Evolutionary conservation across 2,113 vertebrate species (phyloP).

Genomic region (Centropus bengalensis): DNA sequence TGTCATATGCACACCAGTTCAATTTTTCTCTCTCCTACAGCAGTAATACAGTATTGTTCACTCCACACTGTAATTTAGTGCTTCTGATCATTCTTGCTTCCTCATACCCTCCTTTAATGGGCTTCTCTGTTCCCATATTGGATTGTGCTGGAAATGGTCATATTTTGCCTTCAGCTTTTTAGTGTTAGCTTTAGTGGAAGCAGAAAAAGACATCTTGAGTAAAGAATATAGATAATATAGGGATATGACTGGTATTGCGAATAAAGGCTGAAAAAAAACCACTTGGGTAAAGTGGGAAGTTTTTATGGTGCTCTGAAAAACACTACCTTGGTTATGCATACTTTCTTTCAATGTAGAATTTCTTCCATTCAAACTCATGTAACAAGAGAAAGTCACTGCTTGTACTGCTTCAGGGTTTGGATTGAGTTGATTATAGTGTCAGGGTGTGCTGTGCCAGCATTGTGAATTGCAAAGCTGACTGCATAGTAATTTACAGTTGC

Average conservation of each 20-base stretch:
- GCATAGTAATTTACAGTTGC: background rate
- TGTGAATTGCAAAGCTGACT: background rate
- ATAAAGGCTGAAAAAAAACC: background rate
- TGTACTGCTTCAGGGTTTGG: background rate
- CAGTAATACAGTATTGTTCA: background rate
- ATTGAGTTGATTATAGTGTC: background rate
- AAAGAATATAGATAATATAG: background rate
- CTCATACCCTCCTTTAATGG: rapidly evolving
- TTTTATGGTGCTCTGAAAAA: background rate
- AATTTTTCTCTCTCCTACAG: background rate
- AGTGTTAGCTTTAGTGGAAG: background rate
- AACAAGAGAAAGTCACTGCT: background rate
- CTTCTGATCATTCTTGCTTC: background rate
- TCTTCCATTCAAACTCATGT: background rate
- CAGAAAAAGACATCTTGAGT: background rate
- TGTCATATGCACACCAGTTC: background rate
- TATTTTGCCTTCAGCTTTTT: background rate
- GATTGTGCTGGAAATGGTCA: background rate
- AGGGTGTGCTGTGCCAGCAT: background rate
- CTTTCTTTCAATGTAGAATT: background rate
- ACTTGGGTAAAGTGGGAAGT: background rate
- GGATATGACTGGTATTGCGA: background rate
- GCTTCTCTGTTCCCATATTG: background rate
- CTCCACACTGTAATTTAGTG: background rate
- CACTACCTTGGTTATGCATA: background rate